A percentile compares a stretch with the other conserved stretches of the same genome.
phyloP scores from a whole-genome alignment of 2,797 vertebrate species.

The Micrastur ruficollis region DNA sequence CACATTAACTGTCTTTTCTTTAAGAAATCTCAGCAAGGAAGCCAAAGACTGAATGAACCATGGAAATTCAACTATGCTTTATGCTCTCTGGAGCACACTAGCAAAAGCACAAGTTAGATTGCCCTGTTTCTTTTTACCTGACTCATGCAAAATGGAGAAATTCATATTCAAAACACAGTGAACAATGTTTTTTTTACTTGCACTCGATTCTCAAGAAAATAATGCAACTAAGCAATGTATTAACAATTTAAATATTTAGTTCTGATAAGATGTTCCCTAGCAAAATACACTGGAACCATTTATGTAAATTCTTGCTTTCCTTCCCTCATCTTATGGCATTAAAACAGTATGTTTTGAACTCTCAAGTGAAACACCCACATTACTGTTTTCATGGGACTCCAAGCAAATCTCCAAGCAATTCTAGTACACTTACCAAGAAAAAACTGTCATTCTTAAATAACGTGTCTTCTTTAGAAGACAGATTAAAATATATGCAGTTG shows the following conservation, averaged over 20 bases:
- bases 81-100: background rate
- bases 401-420: background rate
- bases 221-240: background rate
- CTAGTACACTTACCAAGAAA: background rate
- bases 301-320: background rate
- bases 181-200: background rate
- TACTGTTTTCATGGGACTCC: background rate
- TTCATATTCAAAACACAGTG: background rate
- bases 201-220: background rate
- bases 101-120: background rate
- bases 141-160: background rate
- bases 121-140: background rate
- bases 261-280: background rate
- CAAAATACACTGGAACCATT: background rate
- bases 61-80: background rate
- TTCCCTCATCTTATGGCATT: background rate
- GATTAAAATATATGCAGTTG: background rate
- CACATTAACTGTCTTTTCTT: background rate
- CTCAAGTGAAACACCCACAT: background rate
- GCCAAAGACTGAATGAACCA: background rate
- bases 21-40: slow-evolving; percentile 3
- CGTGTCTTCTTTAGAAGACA: background rate
- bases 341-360: background rate
- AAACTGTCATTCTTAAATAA: background rate
- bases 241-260: background rate